Evolutionary conservation across 1,140 invertebrate species (phyloP).

Genomic region (Matsumurasca onukii): DNA sequence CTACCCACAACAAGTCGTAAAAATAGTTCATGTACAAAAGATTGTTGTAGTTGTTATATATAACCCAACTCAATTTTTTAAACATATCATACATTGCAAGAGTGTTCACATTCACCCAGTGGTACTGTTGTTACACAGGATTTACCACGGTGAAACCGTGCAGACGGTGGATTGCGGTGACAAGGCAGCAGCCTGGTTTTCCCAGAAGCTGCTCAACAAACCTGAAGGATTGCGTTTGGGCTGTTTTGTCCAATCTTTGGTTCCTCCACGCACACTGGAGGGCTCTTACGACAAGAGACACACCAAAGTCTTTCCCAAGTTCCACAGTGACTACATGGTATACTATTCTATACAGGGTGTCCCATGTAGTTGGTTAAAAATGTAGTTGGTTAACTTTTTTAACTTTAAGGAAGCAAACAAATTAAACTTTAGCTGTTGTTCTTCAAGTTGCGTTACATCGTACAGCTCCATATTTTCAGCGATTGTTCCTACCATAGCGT

Average conservation of each 20-base stretch:
- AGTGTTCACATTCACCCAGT: no score
- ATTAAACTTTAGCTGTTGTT: not conserved
- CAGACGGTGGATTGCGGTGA: constrained; percentile 39
- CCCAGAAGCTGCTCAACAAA: constrained; percentile 28
- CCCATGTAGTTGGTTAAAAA: not conserved
- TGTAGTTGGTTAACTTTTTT: not conserved
- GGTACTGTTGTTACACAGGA: no score
- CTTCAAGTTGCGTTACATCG: no score
- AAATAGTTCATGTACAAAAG: no score
- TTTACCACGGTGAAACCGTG: no score
- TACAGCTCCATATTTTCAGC: no score
- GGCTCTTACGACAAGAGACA: constrained; percentile 7
- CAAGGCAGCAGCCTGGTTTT: constrained; percentile 38
- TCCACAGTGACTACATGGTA: constrained; percentile 16
- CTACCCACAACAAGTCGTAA: no score
- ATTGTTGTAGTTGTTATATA: no score
- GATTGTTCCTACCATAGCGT: no score
- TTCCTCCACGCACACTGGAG: not conserved
- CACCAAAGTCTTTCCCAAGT: not conserved
- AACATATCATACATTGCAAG: no score
- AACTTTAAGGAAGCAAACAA: not conserved
- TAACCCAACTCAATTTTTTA: no score
- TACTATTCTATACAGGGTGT: no score
- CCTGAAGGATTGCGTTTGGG: constrained; percentile 29
- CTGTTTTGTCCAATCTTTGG: constrained; percentile 16